These are phyloP conservation scores for Gallinago media DNA, from an alignment of 2,113 vertebrate species.

Conservation along the genomic window DNA sequence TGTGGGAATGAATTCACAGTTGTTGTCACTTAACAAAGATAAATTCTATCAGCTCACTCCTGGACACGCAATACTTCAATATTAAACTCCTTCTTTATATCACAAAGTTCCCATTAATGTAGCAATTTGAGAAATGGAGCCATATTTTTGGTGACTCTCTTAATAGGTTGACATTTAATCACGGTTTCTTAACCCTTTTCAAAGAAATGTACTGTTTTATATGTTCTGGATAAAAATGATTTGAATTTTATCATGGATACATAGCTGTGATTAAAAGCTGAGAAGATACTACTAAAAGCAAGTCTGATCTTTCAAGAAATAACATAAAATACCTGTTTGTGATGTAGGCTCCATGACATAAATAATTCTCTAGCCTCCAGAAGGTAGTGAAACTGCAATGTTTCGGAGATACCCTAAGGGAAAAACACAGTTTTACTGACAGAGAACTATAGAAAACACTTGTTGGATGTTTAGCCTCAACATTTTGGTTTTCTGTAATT, in stretches of 20 bases:
- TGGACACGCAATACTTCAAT: background rate
- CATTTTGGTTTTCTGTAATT: background rate
- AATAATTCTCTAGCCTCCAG: background rate
- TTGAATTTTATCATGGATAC: background rate
- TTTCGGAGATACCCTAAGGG: background rate
- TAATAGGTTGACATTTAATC: background rate
- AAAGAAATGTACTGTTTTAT: background rate
- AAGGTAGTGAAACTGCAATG: background rate
- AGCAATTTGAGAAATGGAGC: background rate
- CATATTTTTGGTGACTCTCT: background rate
- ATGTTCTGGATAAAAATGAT: background rate
- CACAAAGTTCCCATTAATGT: background rate
- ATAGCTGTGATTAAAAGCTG: background rate
- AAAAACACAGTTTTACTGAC: background rate
- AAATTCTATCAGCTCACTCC: constrained; percentile 18
- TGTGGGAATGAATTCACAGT: constrained; percentile 33
- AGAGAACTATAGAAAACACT: background rate
- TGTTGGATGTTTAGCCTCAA: background rate
- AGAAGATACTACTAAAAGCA: background rate
- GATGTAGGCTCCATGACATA: background rate
- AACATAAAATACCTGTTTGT: background rate
- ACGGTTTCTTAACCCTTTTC: background rate
- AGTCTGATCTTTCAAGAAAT: background rate
- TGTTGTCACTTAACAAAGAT: constrained; percentile 23
- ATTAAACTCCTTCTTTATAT: background rate